Evolutionary conservation across 2,888 invertebrate species (phyloP).

Genomic region (Flabesymbios commensalis): DNA sequence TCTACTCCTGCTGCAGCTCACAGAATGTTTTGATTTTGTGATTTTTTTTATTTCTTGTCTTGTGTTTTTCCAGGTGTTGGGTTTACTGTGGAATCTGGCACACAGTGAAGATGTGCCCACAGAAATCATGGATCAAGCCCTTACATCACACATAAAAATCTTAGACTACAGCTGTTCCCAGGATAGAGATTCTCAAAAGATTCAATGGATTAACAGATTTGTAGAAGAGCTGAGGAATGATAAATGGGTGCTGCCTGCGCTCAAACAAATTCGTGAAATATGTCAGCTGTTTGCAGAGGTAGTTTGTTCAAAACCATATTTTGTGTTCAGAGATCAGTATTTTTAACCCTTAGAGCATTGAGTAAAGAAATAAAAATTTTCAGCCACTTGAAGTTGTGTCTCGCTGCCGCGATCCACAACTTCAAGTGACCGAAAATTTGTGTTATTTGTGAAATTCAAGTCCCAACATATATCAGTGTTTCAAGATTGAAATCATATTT

Average conservation of each 20-base stretch:
- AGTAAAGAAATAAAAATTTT: too few relatives aligned
- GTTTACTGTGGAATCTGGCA: conserved; percentile 94
- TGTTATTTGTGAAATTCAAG: too few relatives aligned
- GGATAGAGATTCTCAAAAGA: conserved; percentile 94
- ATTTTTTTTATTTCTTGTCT: too few relatives aligned
- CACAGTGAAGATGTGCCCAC: conserved; percentile 95
- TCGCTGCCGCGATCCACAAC: too few relatives aligned
- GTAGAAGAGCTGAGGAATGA: conserved; percentile 82
- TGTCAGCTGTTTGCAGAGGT: conserved; percentile 85
- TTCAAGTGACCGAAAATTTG: too few relatives aligned
- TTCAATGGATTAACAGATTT: conserved; percentile 92
- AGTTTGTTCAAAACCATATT: too few relatives aligned
- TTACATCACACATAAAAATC: conserved; percentile 94
- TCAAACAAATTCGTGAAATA: conserved; percentile 94
- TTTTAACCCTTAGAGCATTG: neutral
- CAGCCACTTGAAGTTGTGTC: too few relatives aligned
- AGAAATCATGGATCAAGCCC: conserved; percentile 95
- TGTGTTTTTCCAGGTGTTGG: conserved; percentile 70
- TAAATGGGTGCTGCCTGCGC: conserved; percentile 90
- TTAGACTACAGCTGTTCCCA: conserved; percentile 97
- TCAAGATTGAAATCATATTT: too few relatives aligned
- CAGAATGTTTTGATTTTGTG: too few relatives aligned
- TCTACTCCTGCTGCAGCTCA: too few relatives aligned
- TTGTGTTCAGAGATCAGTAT: neutral
- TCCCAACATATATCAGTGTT: too few relatives aligned